phyloP scores from a whole-genome alignment of 2,113 vertebrate genomes.

The Gallinago undulata region DNA sequence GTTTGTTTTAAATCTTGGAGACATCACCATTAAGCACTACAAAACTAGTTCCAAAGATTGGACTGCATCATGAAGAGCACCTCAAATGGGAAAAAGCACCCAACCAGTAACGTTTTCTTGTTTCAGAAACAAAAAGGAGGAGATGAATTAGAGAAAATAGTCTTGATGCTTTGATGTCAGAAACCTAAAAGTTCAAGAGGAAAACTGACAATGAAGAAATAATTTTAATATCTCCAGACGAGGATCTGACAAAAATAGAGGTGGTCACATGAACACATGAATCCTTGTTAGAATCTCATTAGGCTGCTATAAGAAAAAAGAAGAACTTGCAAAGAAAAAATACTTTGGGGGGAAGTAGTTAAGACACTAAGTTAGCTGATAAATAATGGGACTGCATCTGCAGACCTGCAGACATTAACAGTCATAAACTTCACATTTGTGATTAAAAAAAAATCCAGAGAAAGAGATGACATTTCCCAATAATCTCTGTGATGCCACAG shows the following conservation, averaged over 20 bases:
- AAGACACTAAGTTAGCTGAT: not conserved
- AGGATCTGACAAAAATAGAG: not conserved
- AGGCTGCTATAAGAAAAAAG: not conserved
- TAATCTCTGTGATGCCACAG: not conserved
- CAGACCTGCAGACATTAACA: not conserved
- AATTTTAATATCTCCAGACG: not conserved
- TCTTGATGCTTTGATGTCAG: not conserved
- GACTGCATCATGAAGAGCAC: not conserved
- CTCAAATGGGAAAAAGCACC: not conserved
- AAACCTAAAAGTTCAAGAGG: constrained; percentile 8
- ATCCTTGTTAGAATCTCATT: not conserved
- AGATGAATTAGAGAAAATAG: not conserved
- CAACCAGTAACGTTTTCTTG: not conserved
- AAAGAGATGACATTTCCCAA: not conserved
- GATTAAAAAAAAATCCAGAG: not conserved
- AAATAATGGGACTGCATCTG: not conserved
- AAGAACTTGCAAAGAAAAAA: not conserved
- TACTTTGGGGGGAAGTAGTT: not conserved
- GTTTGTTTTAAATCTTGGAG: not conserved
- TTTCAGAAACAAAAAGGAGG: not conserved
- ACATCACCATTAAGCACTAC: not conserved
- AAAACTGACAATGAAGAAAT: not conserved
- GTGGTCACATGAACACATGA: not conserved
- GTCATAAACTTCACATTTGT: not conserved
- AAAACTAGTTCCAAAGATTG: not conserved